These are phyloP conservation scores for Apamea sordens DNA, from an alignment of 2,888 invertebrate genomes.

Conservation along the genomic window DNA sequence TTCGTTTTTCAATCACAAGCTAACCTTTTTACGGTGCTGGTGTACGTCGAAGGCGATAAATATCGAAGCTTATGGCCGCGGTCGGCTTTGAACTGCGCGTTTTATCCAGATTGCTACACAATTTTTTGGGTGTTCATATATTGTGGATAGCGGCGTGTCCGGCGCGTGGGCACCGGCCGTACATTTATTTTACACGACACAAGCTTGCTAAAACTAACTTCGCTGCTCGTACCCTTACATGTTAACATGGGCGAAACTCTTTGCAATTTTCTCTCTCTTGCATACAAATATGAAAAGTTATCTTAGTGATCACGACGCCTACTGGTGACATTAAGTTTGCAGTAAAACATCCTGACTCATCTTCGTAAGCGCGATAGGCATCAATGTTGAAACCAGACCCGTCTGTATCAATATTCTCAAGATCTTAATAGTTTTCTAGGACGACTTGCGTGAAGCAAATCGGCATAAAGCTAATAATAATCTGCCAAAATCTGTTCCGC, in stretches of 20 bases:
- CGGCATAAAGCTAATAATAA: conserved; percentile 27
- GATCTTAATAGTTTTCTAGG: conserved; percentile 34
- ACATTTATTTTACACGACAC: conserved; percentile 60
- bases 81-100: conserved; percentile 83
- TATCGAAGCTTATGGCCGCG: conserved; percentile 87
- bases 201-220: conserved; percentile 53
- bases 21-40: conserved; percentile 83
- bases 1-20: conserved; percentile 86
- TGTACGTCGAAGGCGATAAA: conserved; percentile 84
- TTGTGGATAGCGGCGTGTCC: conserved; percentile 49
- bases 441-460: conserved; percentile 43
- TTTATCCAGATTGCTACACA: conserved; percentile 80
- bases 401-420: conserved; percentile 32
- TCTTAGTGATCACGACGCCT: neutral
- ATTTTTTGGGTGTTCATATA: conserved; percentile 69
- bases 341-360: conserved; percentile 11
- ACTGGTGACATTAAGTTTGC: neutral
- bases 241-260: neutral
- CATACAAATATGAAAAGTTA: neutral
- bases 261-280: neutral
- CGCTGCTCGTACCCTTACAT: neutral
- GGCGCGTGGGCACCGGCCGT: conserved; percentile 62
- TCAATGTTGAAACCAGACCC: conserved; percentile 37
- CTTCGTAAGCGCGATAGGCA: conserved; percentile 4
- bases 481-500: conserved; percentile 46